Base-by-base conservation (phyloP, 2,113 vertebrate genomes). In the Muntiacus muntjak region DNA sequence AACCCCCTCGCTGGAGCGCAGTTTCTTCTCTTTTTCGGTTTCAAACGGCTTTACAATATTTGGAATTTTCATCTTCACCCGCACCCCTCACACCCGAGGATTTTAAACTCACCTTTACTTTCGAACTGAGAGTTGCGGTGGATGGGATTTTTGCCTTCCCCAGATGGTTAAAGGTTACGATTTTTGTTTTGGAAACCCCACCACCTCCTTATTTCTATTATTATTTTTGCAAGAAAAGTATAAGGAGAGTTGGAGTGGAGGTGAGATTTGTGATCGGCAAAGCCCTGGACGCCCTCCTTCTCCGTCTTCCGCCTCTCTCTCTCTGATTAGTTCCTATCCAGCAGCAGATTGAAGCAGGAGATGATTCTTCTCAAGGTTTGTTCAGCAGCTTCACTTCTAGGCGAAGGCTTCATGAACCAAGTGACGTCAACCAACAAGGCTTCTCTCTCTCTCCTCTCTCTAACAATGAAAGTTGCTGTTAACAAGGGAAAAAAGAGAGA, bases 381-480 rank as follows among this genome's bases (percentile, higher is more conserved):
- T 99, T 99, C 99, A 98, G 99, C 99, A 98, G 99, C 99, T 99
- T 99, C 99, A 99, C 99, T 99, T 99, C 99, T 99, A 99, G 99
- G 99, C 98, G 98, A 99, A 98, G 98, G 98, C 98, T 98, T 98
- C 98, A 97, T 98, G 74, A 98, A 99, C 99, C 99, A 98, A 98
- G 98, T 99, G 99, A 99, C 99, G 99, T 99, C 99, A 99, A 99
- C 99, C 98, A 99, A 98, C 98, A 98, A 99, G 98, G 97, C 98
- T 95, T 99, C 97, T 98, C 89, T 91, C 98, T 96, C 96, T 98
- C 99, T 98, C 64, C 98, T 96, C 96, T 98, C 99, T 98, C 99
- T 99, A 99, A 99, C 99, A 99, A 99, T 99, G 99, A 99, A 98
- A 99, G 99, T 99, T 99, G 98, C 98, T 98, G 98, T 98, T 98